Conservation (phyloP, 2,113 vertebrate genomes). For the Scatophagus argus region DNA sequence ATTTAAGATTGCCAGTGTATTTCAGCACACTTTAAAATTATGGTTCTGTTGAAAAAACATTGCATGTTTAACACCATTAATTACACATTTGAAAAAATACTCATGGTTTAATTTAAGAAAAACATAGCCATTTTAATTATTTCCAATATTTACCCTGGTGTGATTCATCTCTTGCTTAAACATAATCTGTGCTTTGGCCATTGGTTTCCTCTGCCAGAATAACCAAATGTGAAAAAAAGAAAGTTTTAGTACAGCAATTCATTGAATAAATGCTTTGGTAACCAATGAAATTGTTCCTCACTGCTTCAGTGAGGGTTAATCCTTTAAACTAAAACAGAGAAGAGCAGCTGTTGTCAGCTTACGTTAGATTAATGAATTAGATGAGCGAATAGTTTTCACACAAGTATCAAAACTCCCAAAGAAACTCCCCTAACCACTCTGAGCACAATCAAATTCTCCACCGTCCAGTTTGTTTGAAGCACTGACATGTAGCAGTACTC, state of each 20-base stretch:
- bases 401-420: neutral
- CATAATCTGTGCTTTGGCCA: neutral
- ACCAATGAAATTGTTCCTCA: neutral
- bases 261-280: neutral
- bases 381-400: neutral
- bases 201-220: neutral
- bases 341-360: neutral
- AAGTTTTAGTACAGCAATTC: neutral
- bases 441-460: neutral
- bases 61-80: neutral
- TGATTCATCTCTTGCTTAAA: constrained; percentile 19
- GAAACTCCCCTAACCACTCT: neutral
- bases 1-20: neutral
- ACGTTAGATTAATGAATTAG: too few relatives aligned
- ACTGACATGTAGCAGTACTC: neutral
- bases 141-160: neutral
- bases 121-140: constrained; percentile 2
- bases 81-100: neutral
- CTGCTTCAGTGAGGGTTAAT: too few relatives aligned
- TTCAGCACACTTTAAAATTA: neutral
- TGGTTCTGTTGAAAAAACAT: neutral
- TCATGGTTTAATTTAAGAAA: neutral
- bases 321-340: neutral
- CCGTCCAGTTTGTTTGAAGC: neutral
- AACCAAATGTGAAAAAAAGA: neutral